These are phyloP conservation scores for Tipula unca DNA, from an alignment of 2,888 invertebrate species.

Conservation along the genomic window DNA sequence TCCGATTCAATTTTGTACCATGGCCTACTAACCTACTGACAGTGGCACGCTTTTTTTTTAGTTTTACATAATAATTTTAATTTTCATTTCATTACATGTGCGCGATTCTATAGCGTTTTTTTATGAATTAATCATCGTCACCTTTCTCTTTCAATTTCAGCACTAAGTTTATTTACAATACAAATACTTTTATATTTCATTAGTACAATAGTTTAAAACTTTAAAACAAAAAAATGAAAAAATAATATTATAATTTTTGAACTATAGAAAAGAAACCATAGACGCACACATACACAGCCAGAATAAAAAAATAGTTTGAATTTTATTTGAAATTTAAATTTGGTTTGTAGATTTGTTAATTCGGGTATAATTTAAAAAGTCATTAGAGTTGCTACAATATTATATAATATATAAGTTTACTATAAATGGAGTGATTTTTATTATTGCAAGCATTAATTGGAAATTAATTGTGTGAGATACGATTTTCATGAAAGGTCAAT, in stretches of 20 bases:
- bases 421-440: not conserved
- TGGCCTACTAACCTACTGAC: constrained; percentile 21
- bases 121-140: not conserved
- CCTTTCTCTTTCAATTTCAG: constrained; percentile 17
- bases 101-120: not conserved
- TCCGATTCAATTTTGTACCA: constrained; percentile 14
- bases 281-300: not conserved
- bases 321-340: not conserved
- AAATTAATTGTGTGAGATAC: not conserved
- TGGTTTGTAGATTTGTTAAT: not conserved
- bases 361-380: not conserved
- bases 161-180: not conserved
- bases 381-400: not conserved
- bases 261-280: not conserved
- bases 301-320: not conserved
- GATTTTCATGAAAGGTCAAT: not conserved
- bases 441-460: not conserved
- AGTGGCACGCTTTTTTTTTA: constrained; percentile 14
- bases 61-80: not conserved
- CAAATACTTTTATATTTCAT: not conserved
- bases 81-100: constrained; percentile 2
- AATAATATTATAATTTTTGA: not conserved
- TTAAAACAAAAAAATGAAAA: not conserved
- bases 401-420: not conserved
- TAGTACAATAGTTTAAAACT: not conserved